phyloP scores from a whole-genome alignment of 2,797 vertebrate genomes.

The Etheostoma perlongum region DNA sequence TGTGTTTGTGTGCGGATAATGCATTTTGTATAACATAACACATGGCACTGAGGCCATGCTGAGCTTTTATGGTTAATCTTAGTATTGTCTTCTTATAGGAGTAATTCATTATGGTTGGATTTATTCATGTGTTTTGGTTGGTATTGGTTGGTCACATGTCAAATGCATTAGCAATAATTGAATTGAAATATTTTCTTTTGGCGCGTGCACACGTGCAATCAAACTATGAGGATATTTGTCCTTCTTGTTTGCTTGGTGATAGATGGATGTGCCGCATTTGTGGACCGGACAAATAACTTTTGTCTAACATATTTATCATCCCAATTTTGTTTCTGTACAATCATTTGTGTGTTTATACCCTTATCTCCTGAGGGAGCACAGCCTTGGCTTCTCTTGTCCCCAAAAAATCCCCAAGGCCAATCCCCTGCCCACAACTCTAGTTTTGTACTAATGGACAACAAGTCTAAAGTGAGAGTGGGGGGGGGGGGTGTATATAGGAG shows the following conservation, averaged over 20 bases:
- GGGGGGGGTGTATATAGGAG: not conserved
- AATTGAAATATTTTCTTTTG: slow-evolving; percentile 43
- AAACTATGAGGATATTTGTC: slow-evolving; percentile 44
- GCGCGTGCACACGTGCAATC: slow-evolving; percentile 17
- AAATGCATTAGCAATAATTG: slow-evolving; percentile 44
- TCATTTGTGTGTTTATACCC: slow-evolving; percentile 25
- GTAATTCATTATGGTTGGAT: slow-evolving; percentile 39
- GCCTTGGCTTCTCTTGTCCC: slow-evolving; percentile 35
- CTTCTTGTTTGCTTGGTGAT: slow-evolving; percentile 60
- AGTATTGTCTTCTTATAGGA: slow-evolving; percentile 32
- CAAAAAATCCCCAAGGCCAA: slow-evolving; percentile 22
- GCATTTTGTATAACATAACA: not conserved
- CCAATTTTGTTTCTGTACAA: not conserved
- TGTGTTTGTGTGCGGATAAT: not conserved
- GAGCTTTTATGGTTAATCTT: slow-evolving; percentile 23
- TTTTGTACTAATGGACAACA: slow-evolving; percentile 82
- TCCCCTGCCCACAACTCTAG: slow-evolving; percentile 44
- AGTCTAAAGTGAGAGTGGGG: slow-evolving; percentile 75
- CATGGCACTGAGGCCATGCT: slow-evolving; percentile 11
- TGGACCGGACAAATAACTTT: slow-evolving; percentile 44
- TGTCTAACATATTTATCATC: slow-evolving; percentile 48
- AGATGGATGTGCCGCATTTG: slow-evolving; percentile 40
- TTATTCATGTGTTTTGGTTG: slow-evolving; percentile 27
- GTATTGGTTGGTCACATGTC: slow-evolving; percentile 34
- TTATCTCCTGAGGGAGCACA: slow-evolving; percentile 24